Evolutionary conservation across 2,113 vertebrate genomes (phyloP).

Genomic region (Apistogramma diplotaenia): DNA sequence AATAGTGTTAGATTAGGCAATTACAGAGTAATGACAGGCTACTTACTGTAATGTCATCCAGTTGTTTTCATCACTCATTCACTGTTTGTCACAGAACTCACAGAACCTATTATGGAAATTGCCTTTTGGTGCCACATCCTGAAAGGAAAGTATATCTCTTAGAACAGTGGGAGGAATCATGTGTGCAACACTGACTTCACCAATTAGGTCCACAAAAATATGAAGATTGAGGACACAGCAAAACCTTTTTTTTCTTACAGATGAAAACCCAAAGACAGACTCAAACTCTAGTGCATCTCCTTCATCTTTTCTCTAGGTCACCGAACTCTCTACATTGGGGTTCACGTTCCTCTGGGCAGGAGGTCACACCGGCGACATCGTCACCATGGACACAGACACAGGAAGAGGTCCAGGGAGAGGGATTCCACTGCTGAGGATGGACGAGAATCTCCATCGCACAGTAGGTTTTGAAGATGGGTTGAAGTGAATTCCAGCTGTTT

Average conservation of each 20-base stretch:
- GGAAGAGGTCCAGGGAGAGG: constrained; percentile 93
- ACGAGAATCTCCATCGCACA: constrained; percentile 91
- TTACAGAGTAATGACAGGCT: background rate
- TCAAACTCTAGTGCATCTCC: no score
- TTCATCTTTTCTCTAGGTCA: constrained; percentile 76
- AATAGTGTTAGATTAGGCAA: background rate
- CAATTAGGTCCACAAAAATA: background rate
- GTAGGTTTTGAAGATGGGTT: constrained; percentile 70
- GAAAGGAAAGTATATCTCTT: background rate
- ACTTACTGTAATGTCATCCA: background rate
- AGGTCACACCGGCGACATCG: constrained; percentile 93
- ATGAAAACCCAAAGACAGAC: no score
- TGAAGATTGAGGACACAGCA: background rate
- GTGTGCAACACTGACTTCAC: background rate
- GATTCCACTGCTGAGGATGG: constrained; percentile 92
- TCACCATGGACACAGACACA: constrained; percentile 95
- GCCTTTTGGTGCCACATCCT: background rate
- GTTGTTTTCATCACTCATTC: background rate
- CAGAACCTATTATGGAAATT: background rate
- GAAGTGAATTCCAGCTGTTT: background rate
- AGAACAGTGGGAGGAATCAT: background rate
- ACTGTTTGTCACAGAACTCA: background rate
- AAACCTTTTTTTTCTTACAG: no score
- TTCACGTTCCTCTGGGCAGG: constrained; percentile 93
- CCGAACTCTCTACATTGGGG: constrained; percentile 95